A percentile compares a stretch with the other conserved stretches of the same genome.
phyloP scores from a whole-genome alignment of 2,888 invertebrate genomes.

The Thecophora atra region DNA sequence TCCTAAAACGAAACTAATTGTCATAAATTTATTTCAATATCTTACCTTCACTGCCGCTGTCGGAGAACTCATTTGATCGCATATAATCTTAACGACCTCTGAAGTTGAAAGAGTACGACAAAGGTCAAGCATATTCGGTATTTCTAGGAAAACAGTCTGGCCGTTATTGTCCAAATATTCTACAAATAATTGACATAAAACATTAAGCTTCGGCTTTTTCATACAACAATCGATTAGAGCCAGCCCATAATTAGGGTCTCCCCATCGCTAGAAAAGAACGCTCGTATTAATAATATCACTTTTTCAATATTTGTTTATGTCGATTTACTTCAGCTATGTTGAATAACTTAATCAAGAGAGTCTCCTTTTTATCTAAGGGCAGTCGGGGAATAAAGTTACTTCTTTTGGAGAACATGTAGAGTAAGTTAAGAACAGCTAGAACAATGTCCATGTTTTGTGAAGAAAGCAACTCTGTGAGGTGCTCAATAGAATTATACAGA shows the following conservation, averaged over 20 bases:
- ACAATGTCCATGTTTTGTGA: constrained; percentile 86
- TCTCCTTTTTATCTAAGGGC: constrained; percentile 76
- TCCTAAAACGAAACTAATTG: too few relatives aligned
- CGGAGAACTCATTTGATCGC: constrained; percentile 57
- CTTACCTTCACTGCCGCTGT: constrained; percentile 55
- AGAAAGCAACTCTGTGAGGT: constrained; percentile 78
- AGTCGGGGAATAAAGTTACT: constrained; percentile 86
- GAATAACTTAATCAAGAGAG: constrained; percentile 76
- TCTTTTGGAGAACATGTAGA: constrained; percentile 89
- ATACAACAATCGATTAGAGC: constrained; percentile 85
- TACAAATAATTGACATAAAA: constrained; percentile 56
- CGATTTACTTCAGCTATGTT: constrained; percentile 80
- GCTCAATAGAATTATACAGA: constrained; percentile 88
- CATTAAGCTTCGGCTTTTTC: constrained; percentile 68
- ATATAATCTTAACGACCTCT: constrained; percentile 54
- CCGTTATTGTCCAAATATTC: constrained; percentile 58
- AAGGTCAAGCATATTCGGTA: constrained; percentile 58
- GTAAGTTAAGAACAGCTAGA: constrained; percentile 82
- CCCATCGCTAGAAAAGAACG: constrained; percentile 63
- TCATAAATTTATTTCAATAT: background rate
- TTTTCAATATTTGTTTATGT: background rate
- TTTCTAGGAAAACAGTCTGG: constrained; percentile 54
- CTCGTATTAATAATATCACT: constrained; percentile 7
- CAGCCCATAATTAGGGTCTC: constrained; percentile 88
- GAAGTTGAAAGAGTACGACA: constrained; percentile 51